phyloP scores from a whole-genome alignment of 2,797 vertebrate genomes.

The Sus cebifrons region DNA sequence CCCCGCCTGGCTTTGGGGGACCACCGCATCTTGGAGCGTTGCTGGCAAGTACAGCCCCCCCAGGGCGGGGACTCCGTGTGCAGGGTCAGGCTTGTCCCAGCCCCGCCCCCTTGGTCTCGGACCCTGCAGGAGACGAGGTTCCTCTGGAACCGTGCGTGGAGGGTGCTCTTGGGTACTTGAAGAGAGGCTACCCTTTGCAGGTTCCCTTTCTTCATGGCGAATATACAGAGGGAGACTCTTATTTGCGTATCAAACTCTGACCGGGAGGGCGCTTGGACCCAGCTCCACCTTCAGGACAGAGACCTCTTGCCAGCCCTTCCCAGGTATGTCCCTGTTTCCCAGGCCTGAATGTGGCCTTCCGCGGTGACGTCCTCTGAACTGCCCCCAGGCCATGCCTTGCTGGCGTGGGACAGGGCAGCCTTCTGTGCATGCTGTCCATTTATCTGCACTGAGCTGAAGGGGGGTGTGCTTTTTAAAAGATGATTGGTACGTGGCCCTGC shows the following conservation, averaged over 20 bases:
- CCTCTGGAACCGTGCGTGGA: not conserved
- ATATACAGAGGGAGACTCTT: constrained; percentile 77
- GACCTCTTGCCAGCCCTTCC: rapidly evolving
- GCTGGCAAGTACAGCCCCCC: not conserved
- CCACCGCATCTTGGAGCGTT: not conserved
- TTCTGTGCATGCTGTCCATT: rapidly evolving
- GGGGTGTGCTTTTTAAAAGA: constrained; percentile 18
- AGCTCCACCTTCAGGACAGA: not conserved
- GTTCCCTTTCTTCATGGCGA: constrained; percentile 70
- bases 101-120: not conserved
- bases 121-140: not conserved
- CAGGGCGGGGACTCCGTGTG: not conserved
- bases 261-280: not conserved
- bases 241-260: constrained; percentile 72
- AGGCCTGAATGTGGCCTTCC: rapidly evolving
- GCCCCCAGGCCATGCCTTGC: rapidly evolving
- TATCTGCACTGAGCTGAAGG: not conserved
- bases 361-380: not conserved
- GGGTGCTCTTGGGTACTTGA: constrained; percentile 70
- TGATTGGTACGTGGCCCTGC: rapidly evolving
- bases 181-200: constrained; percentile 75
- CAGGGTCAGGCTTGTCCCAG: not conserved
- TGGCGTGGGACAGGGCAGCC: not conserved
- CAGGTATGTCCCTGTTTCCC: constrained; percentile 46
- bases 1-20: not conserved